Evolutionary conservation across 1,140 invertebrate genomes (phyloP), one percentile per base, ranked within the genome.

Genomic region (Scaptomyza graminum): DNA sequence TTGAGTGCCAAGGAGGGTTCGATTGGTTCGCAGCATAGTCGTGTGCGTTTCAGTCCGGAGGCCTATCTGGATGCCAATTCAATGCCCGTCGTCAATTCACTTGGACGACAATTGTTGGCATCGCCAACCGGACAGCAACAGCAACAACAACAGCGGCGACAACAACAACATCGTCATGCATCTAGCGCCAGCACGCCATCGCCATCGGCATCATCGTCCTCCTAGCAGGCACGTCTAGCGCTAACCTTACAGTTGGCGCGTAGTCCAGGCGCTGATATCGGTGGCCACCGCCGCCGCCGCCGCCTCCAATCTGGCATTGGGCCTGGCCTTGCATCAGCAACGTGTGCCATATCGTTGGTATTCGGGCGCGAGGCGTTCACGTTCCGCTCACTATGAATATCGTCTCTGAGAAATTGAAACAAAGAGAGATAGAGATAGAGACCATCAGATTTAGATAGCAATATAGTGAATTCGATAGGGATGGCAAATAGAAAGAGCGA

Each of bases 11-110:
- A 96, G 73, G 96, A 96, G 74, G 94, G 94, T 51, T 94, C 94
- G 5, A 93, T 94, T 67, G 94, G 94, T 3, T 91, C 90, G 25
- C 93, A 93, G 49, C 94, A 94, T 55, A 94, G 94, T 39, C 93
- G 96, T 5, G 96, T 97, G 2, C 93, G 96, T 1, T 97, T 97
- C 91, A 97, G 96, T 41, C 96, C 96, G 0, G 94, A 96, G 8
- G 95, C 94, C 0, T 94, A 95, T 87, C 68, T 93, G 15, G 93
- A 93, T 60, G 74, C 80, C 64, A 78, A 66, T 44, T 59, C 67
- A 15, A 8, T 91, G 91, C 72, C 76, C 9, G 18, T 56, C 9
- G 18, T 56, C 0, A n/a, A 15, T 16, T 49, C 43, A 0, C 28
- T 6, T 84, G 13, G 81, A 2, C 49, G 83, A 3, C 75, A 7